phyloP scores from a whole-genome alignment of 1,140 invertebrate species.

The Brachionus rotundiformis region DNA sequence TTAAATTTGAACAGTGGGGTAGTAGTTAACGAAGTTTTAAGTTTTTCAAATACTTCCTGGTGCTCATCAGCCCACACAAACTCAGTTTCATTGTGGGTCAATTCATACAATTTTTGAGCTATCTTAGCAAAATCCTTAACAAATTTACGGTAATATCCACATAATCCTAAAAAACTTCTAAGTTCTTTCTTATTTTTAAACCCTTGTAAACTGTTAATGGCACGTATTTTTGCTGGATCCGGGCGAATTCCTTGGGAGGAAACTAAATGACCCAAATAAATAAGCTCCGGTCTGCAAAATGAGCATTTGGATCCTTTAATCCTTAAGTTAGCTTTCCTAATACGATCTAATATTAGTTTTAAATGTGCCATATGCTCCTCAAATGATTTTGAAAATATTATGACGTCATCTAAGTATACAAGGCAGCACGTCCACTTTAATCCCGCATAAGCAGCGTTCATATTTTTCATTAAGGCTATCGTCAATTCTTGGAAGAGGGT shows the following conservation, averaged over 20 bases:
- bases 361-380: too few relatives aligned
- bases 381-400: too few relatives aligned
- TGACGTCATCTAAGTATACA: constrained; percentile 17
- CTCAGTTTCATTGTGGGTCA: not conserved
- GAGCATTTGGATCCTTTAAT: too few relatives aligned
- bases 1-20: not conserved
- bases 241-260: constrained; percentile 44
- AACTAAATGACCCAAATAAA: constrained; percentile 60
- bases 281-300: constrained; percentile 59
- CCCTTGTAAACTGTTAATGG: not conserved
- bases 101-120: constrained; percentile 54
- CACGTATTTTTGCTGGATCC: not conserved
- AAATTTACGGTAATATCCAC: constrained; percentile 56
- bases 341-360: too few relatives aligned
- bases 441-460: constrained; percentile 54
- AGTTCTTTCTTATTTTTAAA: not conserved
- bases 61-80: not conserved
- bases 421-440: constrained; percentile 1
- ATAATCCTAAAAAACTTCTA: too few relatives aligned
- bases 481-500: constrained; percentile 52
- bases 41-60: not conserved
- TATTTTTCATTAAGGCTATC: constrained; percentile 55
- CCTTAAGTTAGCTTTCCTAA: too few relatives aligned
- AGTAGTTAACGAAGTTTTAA: not conserved
- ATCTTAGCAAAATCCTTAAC: constrained; percentile 53